Conservation (phyloP, 2,888 invertebrate species). For the Phrixothrix hirtus region DNA sequence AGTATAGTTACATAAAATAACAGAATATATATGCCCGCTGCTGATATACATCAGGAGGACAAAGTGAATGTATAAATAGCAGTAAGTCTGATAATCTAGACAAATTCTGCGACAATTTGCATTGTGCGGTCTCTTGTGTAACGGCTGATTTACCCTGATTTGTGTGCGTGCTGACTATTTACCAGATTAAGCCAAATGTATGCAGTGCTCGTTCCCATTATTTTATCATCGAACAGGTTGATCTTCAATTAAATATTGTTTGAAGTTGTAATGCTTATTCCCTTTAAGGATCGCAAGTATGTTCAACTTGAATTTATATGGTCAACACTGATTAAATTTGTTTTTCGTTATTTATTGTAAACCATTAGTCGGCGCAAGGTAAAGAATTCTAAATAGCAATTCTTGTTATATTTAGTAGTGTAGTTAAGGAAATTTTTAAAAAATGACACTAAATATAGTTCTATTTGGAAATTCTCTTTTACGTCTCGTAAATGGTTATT, state of each 20-base stretch:
- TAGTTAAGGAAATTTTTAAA: too few relatives aligned
- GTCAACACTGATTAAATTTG: constrained; percentile 12
- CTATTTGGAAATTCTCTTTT: too few relatives aligned
- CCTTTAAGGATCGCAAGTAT: constrained; percentile 11
- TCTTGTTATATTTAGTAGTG: too few relatives aligned
- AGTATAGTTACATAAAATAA: constrained; percentile 28
- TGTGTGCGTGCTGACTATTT: constrained; percentile 52
- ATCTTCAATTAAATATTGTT: constrained; percentile 51
- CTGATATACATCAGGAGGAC: constrained; percentile 49
- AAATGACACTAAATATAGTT: too few relatives aligned
- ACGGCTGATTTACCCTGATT: constrained; percentile 49
- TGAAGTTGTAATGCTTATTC: constrained; percentile 13
- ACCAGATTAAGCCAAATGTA: constrained; percentile 54
- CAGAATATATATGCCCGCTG: constrained; percentile 29
- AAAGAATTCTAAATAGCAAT: too few relatives aligned
- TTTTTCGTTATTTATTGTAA: constrained; percentile 4
- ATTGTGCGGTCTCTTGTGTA: constrained; percentile 54
- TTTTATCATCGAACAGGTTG: constrained; percentile 49
- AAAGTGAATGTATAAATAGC: constrained; percentile 48
- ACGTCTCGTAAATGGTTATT: too few relatives aligned
- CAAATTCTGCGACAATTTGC: constrained; percentile 57
- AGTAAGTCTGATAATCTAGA: constrained; percentile 53
- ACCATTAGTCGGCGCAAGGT: too few relatives aligned
- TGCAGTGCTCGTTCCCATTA: constrained; percentile 48
- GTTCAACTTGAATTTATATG: constrained; percentile 10